Evolutionary conservation across 1,140 invertebrate species (phyloP).

Genomic region (Calephelis virginiensis): DNA sequence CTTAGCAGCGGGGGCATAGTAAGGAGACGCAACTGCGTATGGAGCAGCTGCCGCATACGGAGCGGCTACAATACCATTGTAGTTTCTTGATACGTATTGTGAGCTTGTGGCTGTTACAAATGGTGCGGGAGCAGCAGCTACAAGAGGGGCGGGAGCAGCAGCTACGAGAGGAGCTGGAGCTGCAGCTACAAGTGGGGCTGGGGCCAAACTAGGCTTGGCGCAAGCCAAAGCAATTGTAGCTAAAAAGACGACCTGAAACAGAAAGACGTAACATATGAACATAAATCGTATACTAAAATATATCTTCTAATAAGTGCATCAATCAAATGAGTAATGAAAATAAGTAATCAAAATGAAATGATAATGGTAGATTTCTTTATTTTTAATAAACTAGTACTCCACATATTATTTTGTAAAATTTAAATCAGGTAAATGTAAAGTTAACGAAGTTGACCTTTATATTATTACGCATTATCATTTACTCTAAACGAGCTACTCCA

Average conservation of each 20-base stretch:
- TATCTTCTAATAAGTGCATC: too few relatives aligned
- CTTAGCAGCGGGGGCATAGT: conserved; percentile 22
- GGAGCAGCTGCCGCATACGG: conserved; percentile 59
- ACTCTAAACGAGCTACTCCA: too few relatives aligned
- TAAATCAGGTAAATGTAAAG: too few relatives aligned
- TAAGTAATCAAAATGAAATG: too few relatives aligned
- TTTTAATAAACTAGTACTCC: too few relatives aligned
- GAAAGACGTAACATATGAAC: background rate
- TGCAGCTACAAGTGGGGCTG: conserved; percentile 56
- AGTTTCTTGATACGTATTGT: conserved; percentile 81
- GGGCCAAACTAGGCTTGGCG: conserved; percentile 59
- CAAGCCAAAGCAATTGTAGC: conserved; percentile 55
- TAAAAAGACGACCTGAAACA: conserved; percentile 57
- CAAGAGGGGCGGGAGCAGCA: conserved; percentile 42
- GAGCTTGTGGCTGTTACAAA: conserved; percentile 82
- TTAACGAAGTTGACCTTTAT: too few relatives aligned
- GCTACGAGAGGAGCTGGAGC: conserved; percentile 59
- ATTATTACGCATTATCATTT: too few relatives aligned
- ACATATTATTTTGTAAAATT: too few relatives aligned
- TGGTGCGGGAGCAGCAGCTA: conserved; percentile 73
- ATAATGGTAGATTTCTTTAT: too few relatives aligned
- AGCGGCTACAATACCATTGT: conserved; percentile 76
- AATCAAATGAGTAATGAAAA: too few relatives aligned
- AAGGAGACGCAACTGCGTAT: conserved; percentile 51
- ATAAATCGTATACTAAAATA: background rate